A percentile compares a stretch with the other conserved stretches of the same genome.
Conservation (phyloP, 2,888 invertebrate species). For the Bibio marci region DNA sequence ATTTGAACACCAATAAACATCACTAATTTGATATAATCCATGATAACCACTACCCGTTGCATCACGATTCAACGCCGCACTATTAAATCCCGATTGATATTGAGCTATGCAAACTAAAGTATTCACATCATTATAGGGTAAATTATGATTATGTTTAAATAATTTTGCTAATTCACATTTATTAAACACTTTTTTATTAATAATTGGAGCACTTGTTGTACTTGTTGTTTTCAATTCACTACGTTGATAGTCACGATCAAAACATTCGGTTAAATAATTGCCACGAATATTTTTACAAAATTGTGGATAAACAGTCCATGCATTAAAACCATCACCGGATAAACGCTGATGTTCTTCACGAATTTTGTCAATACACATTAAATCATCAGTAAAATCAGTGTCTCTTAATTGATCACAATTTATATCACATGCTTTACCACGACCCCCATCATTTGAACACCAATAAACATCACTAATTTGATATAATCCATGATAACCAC, state of each 20-base stretch:
- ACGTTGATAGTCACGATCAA: neutral
- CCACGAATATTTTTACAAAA: conserved; percentile 18
- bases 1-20: conserved; percentile 48
- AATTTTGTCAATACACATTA: conserved; percentile 44
- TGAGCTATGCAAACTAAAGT: conserved; percentile 56
- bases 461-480: conserved; percentile 58
- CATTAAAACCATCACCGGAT: conserved; percentile 50
- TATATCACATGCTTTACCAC: conserved; percentile 41
- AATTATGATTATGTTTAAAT: conserved; percentile 34
- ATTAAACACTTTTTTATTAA: neutral
- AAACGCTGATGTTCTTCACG: conserved; percentile 46
- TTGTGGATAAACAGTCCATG: neutral
- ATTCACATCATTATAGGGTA: conserved; percentile 33
- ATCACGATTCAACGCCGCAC: conserved; percentile 29
- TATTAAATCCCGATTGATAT: conserved; percentile 51
- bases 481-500: conserved; percentile 53
- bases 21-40: conserved; percentile 57
- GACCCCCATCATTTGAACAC: conserved; percentile 37
- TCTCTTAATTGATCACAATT: conserved; percentile 44
- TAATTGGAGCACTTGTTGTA: neutral
- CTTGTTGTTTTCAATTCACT: neutral
- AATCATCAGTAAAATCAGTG: conserved; percentile 52
- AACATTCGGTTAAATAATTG: conserved; percentile 17
- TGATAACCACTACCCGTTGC: conserved; percentile 46
- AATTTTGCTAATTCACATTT: conserved; percentile 50